Evolutionary conservation across 2,797 vertebrate genomes (phyloP), one percentile per base, ranked within the genome.

Genomic region (Pitangus sulphuratus): DNA sequence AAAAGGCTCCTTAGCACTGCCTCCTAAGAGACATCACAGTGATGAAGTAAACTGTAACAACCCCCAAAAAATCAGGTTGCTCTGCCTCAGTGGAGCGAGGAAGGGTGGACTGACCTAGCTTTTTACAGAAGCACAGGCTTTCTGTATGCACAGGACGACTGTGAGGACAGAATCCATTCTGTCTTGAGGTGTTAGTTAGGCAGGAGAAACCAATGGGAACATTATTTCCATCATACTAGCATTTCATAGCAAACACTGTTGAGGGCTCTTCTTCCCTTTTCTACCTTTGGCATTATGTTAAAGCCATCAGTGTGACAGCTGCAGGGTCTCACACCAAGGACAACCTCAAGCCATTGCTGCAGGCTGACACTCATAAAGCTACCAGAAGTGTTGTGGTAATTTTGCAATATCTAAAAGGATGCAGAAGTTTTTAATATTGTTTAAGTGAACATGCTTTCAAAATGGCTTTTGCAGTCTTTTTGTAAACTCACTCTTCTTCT

Each of bases 41-140:
- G 47, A 65, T 3, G 3, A 33, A 75, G 18, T 28, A 40, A 57
- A 79, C 33, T 4, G 3, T 11, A 68, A 56, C 9, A 42, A 51
- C 61, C 87, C 31, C 14, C 20, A 79, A 33, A 88, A 92, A 76
- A 82, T 26, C 1, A 1, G 2, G 21, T 75, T 3, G 0, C 7
- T 56, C 8, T 42, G 5, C 42, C 53, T 77, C 1, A 1, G 33
- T 9, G 8, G 24, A 48, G 9, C 3, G 8, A 79, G 19, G 22
- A 58, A 92, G 10, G 7, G 24, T 50, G 11, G 30, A 33, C 17
- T 4, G 2, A 11, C n/a, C 15, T 1, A 39, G 24, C 3, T 15
- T 16, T 28, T 65, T 50, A n/a, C 5, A 2, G 10, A 53, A 30
- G 20, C 0, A 0, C 0, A 4, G 42, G 8, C 20, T 70, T 66